Evolutionary conservation across 2,797 vertebrate species (phyloP), one percentile per base, ranked within the genome.

Genomic region (Odontamblyopus rebecca): DNA sequence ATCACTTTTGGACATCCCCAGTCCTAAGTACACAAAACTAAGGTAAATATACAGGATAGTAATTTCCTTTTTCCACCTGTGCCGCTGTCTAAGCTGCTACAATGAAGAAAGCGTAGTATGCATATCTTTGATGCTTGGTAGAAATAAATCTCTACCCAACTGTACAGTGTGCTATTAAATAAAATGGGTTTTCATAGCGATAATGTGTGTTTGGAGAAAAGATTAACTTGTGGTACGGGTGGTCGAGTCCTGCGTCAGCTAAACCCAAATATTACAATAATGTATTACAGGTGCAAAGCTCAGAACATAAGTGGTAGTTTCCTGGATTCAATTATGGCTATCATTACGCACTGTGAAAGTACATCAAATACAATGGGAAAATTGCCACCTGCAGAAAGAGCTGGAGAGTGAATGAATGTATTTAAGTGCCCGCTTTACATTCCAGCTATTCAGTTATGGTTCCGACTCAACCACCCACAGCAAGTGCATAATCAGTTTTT

Each of bases 271-370:
- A 63, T 63, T 23, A 63, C 61, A 41, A 13, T 63, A 63, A 63
- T 41, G n/a, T 27, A 19, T 63, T 23, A 35, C 35, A 63, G 19
- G 32, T 63, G 61, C 35, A 41, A 64, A 44, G 19, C n/a, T 44
- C 62, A 65, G 62, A 44, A 26, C 62, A 26, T 65, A 29, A 50
- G 63, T 50, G 63, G 26, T 64, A 26, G 35, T 64, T 64, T 26
- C 12, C 38, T 13, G 23, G 23, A 48, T 65, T 44, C n/a, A 48
- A 48, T 48, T 65, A 65, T 27, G 3, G 2, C 63, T 29, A 29
- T 27, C 41, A 65, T 65, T 65, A 30, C n/a, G 5, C 26, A 18
- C 13, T 8, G 44, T 29, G 44, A 16, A 30, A 66, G 4, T 50
- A 27, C 27, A 44, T 38, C 9, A 38, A n/a, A n/a, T 26, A 65